phyloP scores from a whole-genome alignment of 2,797 vertebrate species.

The Sus cebifrons region DNA sequence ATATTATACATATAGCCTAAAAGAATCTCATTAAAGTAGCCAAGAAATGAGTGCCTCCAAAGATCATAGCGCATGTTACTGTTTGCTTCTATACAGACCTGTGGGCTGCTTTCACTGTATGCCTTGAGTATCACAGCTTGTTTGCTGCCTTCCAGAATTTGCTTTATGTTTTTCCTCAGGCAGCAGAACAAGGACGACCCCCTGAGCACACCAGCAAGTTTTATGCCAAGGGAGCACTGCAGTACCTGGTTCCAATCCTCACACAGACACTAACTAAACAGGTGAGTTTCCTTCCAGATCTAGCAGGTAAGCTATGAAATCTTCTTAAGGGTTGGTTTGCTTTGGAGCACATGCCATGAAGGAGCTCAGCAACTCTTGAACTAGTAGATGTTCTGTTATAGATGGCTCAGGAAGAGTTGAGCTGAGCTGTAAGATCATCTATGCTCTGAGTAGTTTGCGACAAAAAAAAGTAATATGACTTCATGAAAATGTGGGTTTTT shows the following conservation, averaged over 20 bases:
- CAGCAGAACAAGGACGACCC: constrained; percentile 97
- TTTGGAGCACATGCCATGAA: neutral
- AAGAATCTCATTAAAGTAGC: constrained; percentile 40
- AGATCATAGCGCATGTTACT: neutral
- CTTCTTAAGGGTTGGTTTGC: neutral
- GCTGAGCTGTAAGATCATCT: neutral
- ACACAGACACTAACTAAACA: constrained; percentile 98
- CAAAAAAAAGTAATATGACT: neutral
- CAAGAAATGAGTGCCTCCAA: neutral
- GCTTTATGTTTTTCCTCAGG: constrained; percentile 89
- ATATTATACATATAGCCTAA: neutral
- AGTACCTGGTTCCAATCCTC: constrained; percentile 98
- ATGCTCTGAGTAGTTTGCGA: neutral
- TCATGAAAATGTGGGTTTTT: neutral
- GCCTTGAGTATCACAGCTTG: neutral
- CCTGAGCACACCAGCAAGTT: constrained; percentile 99
- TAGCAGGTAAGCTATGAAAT: neutral
- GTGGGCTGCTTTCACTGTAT: fast-evolving
- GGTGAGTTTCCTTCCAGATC: constrained; percentile 89
- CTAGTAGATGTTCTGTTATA: neutral
- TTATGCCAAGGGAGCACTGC: constrained; percentile 98
- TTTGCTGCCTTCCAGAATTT: constrained; percentile 32
- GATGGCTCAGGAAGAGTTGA: neutral
- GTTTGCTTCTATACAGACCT: neutral
- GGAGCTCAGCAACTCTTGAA: neutral